Evolutionary conservation across 2,113 vertebrate species (phyloP).

Genomic region (Erythrolamprus reginae): DNA sequence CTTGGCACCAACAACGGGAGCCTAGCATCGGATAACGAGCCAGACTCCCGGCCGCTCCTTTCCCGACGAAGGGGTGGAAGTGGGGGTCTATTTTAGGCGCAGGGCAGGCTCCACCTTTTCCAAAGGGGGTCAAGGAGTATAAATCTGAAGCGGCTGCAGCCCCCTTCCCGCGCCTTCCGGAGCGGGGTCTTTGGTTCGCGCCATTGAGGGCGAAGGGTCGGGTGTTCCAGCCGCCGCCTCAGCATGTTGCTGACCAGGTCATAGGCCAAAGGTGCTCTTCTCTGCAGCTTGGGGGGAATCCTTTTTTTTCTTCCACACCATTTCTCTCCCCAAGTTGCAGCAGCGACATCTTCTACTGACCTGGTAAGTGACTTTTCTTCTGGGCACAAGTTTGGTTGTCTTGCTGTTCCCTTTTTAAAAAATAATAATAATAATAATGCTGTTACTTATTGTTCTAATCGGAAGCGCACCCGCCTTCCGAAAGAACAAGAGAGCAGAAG

Average conservation of each 20-base stretch:
- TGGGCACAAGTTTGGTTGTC: slow-evolving; percentile 13
- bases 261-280: neutral
- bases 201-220: neutral
- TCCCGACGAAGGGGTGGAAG: neutral
- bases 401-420: slow-evolving; percentile 7
- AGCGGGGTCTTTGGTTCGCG: neutral
- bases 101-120: neutral
- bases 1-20: neutral
- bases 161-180: neutral
- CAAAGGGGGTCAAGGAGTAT: neutral
- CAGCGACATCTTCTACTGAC: neutral
- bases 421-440: too few species aligned
- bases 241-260: slow-evolving; percentile 12
- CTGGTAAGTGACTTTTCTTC: slow-evolving; percentile 19
- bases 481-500: neutral
- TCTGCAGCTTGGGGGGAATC: neutral
- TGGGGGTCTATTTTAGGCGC: neutral
- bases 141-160: neutral
- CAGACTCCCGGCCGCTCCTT: neutral
- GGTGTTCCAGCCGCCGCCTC: neutral
- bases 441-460: neutral
- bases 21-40: neutral
- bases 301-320: slow-evolving; percentile 5
- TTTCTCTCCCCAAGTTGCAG: slow-evolving; percentile 37
- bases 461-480: neutral